Base-by-base conservation (phyloP, 2,113 vertebrate species). In the Corythoichthys intestinalis region DNA sequence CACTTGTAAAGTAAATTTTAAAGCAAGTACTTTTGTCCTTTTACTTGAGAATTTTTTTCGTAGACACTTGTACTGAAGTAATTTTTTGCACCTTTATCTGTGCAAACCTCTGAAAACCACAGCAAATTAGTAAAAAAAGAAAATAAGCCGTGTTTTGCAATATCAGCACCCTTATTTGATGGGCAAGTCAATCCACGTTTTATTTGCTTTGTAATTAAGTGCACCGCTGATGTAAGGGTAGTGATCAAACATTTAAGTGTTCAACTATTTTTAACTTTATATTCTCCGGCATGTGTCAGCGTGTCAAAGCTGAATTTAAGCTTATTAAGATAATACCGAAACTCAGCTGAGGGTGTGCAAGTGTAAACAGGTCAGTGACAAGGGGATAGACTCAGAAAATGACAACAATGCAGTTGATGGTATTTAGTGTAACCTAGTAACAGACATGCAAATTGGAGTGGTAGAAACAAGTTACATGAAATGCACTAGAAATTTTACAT, bases 281-380 rank as follows among this genome's bases (percentile, higher is more conserved):
- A 38, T 69, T 61, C 37, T 37, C 46, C 15, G 14, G 17, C 78
- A 47, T 54, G 76, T 54, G 9, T 17, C 47, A 20, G 60, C 74
- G 41, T 70, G 78, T 77, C 12, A 3, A 20, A 53, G 41, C 58
- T 76, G 20, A 72, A 59, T 74, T 75, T 70, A 69, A 72, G 38
- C 53, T 75, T 72, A 65, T 77, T 72, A 41, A 14, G 54, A 78
- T 70, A 65, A 56, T 7, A 3, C 56, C 71, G 46, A 57, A 60
- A 72, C 62, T 28, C 47, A 39, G 64, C n/a, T 48, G 67, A 66
- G 20, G 20, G 17, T 60, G 46, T 71, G 5, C 76, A 6, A 79
- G 85, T 83, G 78, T 77, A 20, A 47, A 83, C 80, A 85, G 85
- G 74, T 79, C 73, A 79, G 64, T 71, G 61, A 64, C 71, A 48